Percentiles rank a stretch among this genome's conserved stretches.
Evolutionary conservation across 2,113 vertebrate species (phyloP).

Genomic region (Hepsetus odoe): DNA sequence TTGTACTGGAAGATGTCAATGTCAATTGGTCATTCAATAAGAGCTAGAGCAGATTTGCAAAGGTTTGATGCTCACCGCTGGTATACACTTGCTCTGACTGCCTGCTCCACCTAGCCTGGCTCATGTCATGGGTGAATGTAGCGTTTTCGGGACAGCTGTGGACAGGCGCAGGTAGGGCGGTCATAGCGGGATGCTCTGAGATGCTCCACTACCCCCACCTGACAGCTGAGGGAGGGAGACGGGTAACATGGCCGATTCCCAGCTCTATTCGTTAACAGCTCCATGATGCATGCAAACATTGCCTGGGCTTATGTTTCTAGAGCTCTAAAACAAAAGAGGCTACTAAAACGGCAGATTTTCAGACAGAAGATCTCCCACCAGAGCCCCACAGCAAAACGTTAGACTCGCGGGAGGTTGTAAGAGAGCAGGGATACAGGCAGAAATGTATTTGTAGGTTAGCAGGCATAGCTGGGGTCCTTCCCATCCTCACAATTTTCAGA

Average conservation of each 20-base stretch:
- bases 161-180: conserved; percentile 24
- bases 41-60: too few relatives aligned
- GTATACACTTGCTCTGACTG: conserved; percentile 3
- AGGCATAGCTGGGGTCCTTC: conserved; percentile 34
- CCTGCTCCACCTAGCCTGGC: conserved; percentile 4
- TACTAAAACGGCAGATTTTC: conserved; percentile 27
- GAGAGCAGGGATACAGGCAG: conserved; percentile 40
- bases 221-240: conserved; percentile 41
- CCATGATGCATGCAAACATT: conserved; percentile 43
- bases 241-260: conserved; percentile 25
- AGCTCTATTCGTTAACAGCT: conserved; percentile 53
- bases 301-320: conserved; percentile 28
- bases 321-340: conserved; percentile 11
- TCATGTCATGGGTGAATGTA: conserved; percentile 17
- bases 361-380: background rate
- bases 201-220: conserved; percentile 52
- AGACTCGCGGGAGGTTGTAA: conserved; percentile 3
- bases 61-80: background rate
- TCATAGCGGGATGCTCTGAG: background rate
- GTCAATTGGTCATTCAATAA: too few relatives aligned
- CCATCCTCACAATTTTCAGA: conserved; percentile 52
- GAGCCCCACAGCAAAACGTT: background rate
- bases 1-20: too few relatives aligned
- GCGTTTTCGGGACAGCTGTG: conserved; percentile 45
- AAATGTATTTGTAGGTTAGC: conserved; percentile 11